Evolutionary conservation across 1,140 invertebrate genomes (phyloP).

Genomic region (Medauroidea extradentata): DNA sequence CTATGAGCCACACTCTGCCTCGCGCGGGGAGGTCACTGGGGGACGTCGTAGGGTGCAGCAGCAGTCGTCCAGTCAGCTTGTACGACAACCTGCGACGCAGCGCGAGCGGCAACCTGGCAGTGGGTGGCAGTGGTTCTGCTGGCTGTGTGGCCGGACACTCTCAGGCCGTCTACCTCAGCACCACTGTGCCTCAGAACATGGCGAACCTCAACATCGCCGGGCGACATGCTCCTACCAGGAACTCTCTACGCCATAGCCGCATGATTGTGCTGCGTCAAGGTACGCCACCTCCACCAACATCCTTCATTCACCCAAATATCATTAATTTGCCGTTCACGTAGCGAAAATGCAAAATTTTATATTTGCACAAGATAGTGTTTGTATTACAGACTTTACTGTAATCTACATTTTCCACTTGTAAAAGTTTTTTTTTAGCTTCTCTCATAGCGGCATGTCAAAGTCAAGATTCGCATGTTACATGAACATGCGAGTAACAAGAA

Average conservation of each 20-base stretch:
- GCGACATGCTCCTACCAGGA: conserved; percentile 63
- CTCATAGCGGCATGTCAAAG: no score
- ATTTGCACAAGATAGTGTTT: no score
- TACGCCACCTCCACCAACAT: no score
- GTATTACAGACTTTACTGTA: no score
- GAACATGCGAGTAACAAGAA: no score
- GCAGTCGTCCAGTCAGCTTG: conserved; percentile 44
- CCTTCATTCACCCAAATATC: no score
- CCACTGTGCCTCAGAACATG: conserved; percentile 65
- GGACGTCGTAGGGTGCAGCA: conserved; percentile 12
- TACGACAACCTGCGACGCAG: conserved; percentile 45
- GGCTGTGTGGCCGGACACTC: conserved; percentile 45
- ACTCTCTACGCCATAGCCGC: conserved; percentile 62
- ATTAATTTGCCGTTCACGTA: no score
- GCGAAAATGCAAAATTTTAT: no score
- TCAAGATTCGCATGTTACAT: no score
- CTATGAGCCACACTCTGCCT: conserved; percentile 2
- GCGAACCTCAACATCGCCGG: conserved; percentile 55
- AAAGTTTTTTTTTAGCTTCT: no score
- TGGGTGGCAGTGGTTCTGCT: conserved; percentile 40
- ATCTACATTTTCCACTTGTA: no score
- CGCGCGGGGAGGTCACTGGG: not conserved
- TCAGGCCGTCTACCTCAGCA: conserved; percentile 53
- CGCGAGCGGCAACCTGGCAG: conserved; percentile 33
- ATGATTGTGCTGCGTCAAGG: conserved; percentile 59